Conservation (phyloP, 2,888 invertebrate species). For the Cheilosia soror region DNA sequence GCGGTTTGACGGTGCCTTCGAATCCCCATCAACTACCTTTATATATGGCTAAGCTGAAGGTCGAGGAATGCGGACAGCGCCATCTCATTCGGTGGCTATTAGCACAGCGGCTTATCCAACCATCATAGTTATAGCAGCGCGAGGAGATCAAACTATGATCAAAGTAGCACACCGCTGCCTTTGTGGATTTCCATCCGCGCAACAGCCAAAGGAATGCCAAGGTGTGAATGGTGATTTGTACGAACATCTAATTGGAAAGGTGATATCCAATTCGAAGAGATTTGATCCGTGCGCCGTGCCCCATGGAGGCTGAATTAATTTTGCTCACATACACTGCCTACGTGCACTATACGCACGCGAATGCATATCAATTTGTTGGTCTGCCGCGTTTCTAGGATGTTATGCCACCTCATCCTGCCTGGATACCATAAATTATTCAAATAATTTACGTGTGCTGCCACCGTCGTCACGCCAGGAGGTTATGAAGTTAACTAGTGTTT, state of each 20-base stretch:
- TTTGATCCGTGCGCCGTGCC: conserved; percentile 65
- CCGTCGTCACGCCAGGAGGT: conserved; percentile 68
- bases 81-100: conserved; percentile 73
- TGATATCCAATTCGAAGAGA: conserved; percentile 72
- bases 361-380: conserved; percentile 59
- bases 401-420: conserved; percentile 29
- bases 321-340: conserved; percentile 28
- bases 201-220: conserved; percentile 63
- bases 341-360: conserved; percentile 47
- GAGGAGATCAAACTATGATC: conserved; percentile 67
- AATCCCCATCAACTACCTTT: conserved; percentile 38
- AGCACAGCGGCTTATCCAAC: conserved; percentile 59
- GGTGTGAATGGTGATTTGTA: conserved; percentile 75
- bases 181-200: conserved; percentile 49
- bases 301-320: conserved; percentile 68
- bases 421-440: conserved; percentile 72
- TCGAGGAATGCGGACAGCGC: conserved; percentile 73
- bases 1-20: conserved; percentile 15
- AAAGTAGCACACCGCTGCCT: conserved; percentile 68
- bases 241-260: conserved; percentile 72
- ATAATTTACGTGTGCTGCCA: conserved; percentile 57
- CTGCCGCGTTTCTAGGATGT: conserved; percentile 9
- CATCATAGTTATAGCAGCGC: conserved; percentile 56
- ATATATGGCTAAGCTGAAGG: conserved; percentile 44
- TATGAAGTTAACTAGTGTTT: conserved; percentile 67